These are phyloP conservation scores for Perccottus glenii DNA, from an alignment of 2,113 vertebrate genomes.

Conservation along the genomic window DNA sequence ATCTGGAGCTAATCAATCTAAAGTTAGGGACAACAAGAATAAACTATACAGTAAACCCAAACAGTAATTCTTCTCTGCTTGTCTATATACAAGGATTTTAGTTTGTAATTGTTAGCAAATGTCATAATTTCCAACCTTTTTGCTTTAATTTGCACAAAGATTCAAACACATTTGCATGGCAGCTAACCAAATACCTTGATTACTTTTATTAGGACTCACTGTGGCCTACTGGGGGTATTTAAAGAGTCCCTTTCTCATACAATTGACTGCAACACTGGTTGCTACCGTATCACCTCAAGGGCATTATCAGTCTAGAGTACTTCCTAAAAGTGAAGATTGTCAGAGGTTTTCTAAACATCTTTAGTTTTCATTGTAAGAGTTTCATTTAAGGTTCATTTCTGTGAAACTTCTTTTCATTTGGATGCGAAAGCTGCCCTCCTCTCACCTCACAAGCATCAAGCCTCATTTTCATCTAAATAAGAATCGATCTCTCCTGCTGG, in stretches of 20 bases:
- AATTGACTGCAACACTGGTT: conserved; percentile 20
- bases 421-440: conserved; percentile 77
- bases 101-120: neutral
- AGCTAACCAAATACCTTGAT: conserved; percentile 29
- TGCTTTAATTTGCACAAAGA: neutral
- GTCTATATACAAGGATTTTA: conserved; percentile 19
- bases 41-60: conserved; percentile 59
- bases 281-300: conserved; percentile 25
- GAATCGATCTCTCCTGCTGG: conserved; percentile 82
- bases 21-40: conserved; percentile 72
- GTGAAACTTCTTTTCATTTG: conserved; percentile 73
- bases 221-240: conserved; percentile 3
- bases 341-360: conserved; percentile 55
- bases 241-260: conserved; percentile 15
- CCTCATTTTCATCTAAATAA: conserved; percentile 88
- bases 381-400: conserved; percentile 64
- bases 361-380: conserved; percentile 46
- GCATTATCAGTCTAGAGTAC: conserved; percentile 36
- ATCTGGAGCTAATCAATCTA: conserved; percentile 85
- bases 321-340: conserved; percentile 37
- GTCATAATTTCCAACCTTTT: neutral
- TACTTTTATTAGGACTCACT: conserved; percentile 20
- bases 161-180: conserved; percentile 20
- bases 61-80: conserved; percentile 59
- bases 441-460: conserved; percentile 78